Evolutionary conservation across 2,113 vertebrate genomes (phyloP).

Genomic region (Todiramphus chloris): DNA sequence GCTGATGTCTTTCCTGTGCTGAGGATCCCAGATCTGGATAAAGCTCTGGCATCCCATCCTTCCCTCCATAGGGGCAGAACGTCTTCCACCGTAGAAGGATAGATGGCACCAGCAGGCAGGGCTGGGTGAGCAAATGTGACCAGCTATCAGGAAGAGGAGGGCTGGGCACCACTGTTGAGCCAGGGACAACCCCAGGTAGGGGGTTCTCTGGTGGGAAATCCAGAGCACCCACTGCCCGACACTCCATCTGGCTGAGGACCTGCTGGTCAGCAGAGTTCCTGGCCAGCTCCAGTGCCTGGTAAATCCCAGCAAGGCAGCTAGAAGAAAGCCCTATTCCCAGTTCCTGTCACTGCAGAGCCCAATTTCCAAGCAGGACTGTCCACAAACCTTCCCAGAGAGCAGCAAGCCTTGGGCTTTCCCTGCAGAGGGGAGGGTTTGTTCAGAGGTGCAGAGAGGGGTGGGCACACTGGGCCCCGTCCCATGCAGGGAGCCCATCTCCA

Average conservation of each 20-base stretch:
- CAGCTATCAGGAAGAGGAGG: neutral
- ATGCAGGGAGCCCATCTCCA: neutral
- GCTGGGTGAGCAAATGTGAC: neutral
- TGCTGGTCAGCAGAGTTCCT: neutral
- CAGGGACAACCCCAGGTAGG: neutral
- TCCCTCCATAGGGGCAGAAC: neutral
- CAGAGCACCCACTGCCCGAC: neutral
- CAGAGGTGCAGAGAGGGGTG: accelerated
- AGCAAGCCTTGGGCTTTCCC: neutral
- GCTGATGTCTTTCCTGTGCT: neutral
- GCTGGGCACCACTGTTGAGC: neutral
- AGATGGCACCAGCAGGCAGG: neutral
- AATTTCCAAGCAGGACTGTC: neutral
- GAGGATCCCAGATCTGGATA: neutral
- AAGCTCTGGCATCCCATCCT: neutral
- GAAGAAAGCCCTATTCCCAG: neutral
- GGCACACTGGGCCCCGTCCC: accelerated
- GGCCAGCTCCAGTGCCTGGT: neutral
- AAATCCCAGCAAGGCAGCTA: neutral
- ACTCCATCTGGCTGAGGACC: neutral
- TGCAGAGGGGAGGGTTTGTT: neutral
- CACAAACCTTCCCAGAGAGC: neutral
- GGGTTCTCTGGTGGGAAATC: neutral
- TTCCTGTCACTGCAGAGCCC: neutral
- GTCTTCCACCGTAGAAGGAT: neutral